phyloP scores from a whole-genome alignment of 64 coral and sea anemone genomes.

The Montipora capricornis region DNA sequence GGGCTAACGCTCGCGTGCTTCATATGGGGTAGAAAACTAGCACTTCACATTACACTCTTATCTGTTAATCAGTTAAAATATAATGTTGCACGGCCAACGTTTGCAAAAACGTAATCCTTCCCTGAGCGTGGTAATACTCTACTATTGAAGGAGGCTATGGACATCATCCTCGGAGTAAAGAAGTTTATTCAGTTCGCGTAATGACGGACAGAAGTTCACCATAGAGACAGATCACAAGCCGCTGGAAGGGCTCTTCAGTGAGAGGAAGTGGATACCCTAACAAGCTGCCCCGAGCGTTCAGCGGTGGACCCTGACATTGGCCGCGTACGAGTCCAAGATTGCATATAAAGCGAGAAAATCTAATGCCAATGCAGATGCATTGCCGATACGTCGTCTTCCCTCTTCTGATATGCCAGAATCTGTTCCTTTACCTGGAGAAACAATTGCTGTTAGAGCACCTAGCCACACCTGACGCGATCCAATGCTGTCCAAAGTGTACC shows the following conservation, averaged over 20 bases:
- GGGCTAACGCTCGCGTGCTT: too few relatives aligned
- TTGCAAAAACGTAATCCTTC: too few relatives aligned
- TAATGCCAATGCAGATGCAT: slow-evolving; percentile 46
- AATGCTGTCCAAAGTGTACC: slow-evolving; percentile 19
- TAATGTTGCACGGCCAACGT: background rate
- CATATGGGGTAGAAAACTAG: too few relatives aligned
- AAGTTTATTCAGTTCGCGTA: slow-evolving; percentile 44
- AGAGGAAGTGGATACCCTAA: slow-evolving; percentile 23
- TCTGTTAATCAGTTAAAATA: too few relatives aligned
- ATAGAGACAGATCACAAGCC: slow-evolving; percentile 30
- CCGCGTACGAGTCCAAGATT: slow-evolving; percentile 31
- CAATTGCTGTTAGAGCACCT: slow-evolving; percentile 54
- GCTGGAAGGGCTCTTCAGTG: slow-evolving; percentile 16
- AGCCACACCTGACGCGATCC: slow-evolving; percentile 8
- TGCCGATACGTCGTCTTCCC: slow-evolving; percentile 8
- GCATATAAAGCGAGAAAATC: background rate
- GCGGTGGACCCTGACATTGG: slow-evolving; percentile 43
- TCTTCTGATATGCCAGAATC: background rate
- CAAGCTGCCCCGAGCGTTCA: slow-evolving; percentile 51
- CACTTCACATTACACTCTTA: too few relatives aligned
- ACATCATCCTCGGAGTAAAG: slow-evolving; percentile 28
- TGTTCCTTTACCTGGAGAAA: slow-evolving; percentile 38
- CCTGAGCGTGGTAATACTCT: background rate
- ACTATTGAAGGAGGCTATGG: slow-evolving; percentile 45
- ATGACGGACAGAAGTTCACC: slow-evolving; percentile 10